Base-by-base conservation (phyloP, 2,888 invertebrate genomes). In the Dynastes maya region DNA sequence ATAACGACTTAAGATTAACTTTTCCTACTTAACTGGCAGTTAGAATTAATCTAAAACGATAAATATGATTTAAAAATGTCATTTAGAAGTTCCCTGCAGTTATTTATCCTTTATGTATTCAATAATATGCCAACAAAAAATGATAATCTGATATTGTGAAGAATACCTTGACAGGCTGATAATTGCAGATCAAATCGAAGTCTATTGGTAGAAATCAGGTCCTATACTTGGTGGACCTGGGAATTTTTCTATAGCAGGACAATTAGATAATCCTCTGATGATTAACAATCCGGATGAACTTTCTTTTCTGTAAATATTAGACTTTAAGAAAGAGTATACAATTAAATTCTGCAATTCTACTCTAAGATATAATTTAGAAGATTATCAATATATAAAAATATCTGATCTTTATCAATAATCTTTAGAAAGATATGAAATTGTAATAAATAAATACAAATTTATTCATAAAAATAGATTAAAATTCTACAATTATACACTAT, bases 231-330 rank as follows among this genome's bases (percentile, higher is more conserved):
- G 70, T 13, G 79, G 79, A 75, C 79, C 79, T 64, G 70, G 67
- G 70, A 76, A 79, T 22, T 79, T 79, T 53, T 79, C 76, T 40
- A 79, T 70, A 58, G 79, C 76, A 70, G 79, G 79, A 68, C 79
- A 76, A 76, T 79, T 79, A 70, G 79, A 76, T 49, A 79, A 76
- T 63, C 76, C 68, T 51, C 79, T 67, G 79, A 79, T 79, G 76
- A 79, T 70, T 79, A 79, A 67, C 76, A 79, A 70, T 76, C 79
- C 79, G 27, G 79, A 76, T 37, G 79, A 61, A 76, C 76, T 79
- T 79, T 79, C 79, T 37, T 79, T 79, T 79, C 79, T 79, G 79
- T 51, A 76, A 79, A 79, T 70, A 79, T 63, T 67, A 68, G 27
- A 77, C 68, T 61, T 61, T 77, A 75, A 63, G 32, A 40, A 77